phyloP scores from a whole-genome alignment of 92 coral and sea anemone genomes.

The Umimayanthus kanabou region DNA sequence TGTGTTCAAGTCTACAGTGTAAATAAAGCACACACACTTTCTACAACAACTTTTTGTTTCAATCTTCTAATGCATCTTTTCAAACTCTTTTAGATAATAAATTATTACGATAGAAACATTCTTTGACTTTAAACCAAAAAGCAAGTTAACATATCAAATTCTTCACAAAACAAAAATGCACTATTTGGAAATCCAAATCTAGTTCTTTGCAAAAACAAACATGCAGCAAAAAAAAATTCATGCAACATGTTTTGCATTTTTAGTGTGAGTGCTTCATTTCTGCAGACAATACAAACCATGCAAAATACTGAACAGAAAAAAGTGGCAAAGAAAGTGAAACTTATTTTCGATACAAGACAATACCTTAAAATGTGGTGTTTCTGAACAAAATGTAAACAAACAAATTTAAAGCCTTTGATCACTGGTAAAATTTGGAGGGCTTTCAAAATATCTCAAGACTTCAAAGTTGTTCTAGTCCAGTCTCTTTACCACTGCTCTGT shows the following conservation, averaged over 20 bases:
- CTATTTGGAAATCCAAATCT: not conserved
- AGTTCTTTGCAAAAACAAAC: not conserved
- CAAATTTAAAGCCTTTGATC: not conserved
- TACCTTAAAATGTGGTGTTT: not conserved
- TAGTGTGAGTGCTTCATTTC: conserved; percentile 30
- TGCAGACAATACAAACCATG: conserved; percentile 37
- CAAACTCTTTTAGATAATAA: not conserved
- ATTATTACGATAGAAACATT: not conserved
- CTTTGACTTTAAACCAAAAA: not conserved
- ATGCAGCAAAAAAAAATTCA: not conserved
- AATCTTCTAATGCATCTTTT: not conserved
- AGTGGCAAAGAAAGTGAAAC: conserved; percentile 14
- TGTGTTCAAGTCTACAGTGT: not conserved
- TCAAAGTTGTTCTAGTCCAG: conserved; percentile 10
- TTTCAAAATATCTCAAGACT: not conserved
- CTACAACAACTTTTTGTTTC: not conserved
- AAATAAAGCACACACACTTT: conserved; percentile 41
- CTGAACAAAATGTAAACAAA: not conserved
- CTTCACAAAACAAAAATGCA: not conserved
- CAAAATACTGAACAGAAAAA: conserved; percentile 28
- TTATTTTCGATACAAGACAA: not conserved
- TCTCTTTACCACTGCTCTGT: conserved; percentile 37
- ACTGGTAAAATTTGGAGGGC: not conserved
- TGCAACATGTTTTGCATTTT: conserved; percentile 7
- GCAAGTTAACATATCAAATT: not conserved